Percentiles rank a stretch among this genome's conserved stretches.
Evolutionary conservation across 2,113 vertebrate species (phyloP).

Genomic region (Trogon melanurus): DNA sequence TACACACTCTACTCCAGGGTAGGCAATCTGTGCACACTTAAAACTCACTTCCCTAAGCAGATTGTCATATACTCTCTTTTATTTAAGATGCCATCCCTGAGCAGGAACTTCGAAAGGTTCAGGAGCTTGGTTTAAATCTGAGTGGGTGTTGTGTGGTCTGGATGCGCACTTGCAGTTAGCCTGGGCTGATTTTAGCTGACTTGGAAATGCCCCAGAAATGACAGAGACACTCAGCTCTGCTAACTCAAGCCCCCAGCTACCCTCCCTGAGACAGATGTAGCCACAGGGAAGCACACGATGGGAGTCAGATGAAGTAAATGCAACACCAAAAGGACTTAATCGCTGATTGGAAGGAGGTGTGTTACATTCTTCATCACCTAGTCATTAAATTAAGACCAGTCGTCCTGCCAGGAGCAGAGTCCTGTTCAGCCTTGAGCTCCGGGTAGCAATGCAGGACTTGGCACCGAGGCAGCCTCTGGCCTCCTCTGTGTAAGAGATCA

Average conservation of each 20-base stretch:
- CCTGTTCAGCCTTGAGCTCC: not conserved
- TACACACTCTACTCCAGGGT: not conserved
- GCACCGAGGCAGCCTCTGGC: slow-evolving; percentile 22
- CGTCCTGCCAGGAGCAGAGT: not conserved
- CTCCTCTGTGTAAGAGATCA: slow-evolving; percentile 24
- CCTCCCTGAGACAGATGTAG: not conserved
- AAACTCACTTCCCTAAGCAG: not conserved
- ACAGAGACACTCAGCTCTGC: slow-evolving; percentile 20
- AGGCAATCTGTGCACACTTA: not conserved
- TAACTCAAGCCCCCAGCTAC: not conserved
- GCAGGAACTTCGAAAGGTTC: not conserved
- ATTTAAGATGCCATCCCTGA: not conserved
- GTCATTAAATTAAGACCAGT: slow-evolving; percentile 11
- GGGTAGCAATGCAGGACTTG: not conserved
- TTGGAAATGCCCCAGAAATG: slow-evolving; percentile 33
- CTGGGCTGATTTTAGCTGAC: not conserved
- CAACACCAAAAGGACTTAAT: not conserved
- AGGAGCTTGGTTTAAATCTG: not conserved
- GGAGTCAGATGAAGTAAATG: not conserved
- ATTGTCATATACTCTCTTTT: not conserved
- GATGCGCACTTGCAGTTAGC: not conserved
- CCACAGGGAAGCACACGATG: not conserved
- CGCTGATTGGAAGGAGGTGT: not conserved
- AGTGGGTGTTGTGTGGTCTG: not conserved
- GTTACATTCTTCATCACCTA: not conserved